Conservation (phyloP, 2,888 invertebrate species). For the Epirrhoe tristata region DNA sequence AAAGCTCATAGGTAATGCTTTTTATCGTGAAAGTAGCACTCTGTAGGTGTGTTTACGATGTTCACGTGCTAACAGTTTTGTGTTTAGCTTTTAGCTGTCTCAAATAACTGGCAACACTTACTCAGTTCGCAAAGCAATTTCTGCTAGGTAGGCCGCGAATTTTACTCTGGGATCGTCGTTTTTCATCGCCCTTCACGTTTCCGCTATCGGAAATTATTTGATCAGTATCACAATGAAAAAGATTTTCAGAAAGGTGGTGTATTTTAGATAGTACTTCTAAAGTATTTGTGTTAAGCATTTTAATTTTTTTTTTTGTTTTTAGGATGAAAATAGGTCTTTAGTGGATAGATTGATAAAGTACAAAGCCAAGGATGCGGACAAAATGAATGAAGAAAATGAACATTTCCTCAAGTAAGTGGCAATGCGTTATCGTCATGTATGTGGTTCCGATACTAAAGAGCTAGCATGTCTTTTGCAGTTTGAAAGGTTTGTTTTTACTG, state of each 20-base stretch:
- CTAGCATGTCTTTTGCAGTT: constrained; percentile 57
- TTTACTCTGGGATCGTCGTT: constrained; percentile 13
- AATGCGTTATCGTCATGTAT: constrained; percentile 32
- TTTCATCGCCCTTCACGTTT: background rate
- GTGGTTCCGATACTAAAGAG: constrained; percentile 43
- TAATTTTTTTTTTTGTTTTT: constrained; percentile 60
- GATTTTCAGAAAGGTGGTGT: constrained; percentile 37
- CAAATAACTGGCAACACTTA: constrained; percentile 60
- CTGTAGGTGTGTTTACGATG: constrained; percentile 69
- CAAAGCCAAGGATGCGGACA: constrained; percentile 97
- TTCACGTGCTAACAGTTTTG: constrained; percentile 69
- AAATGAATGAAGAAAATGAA: constrained; percentile 98
- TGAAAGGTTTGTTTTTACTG: constrained; percentile 45
- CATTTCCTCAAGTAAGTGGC: constrained; percentile 92
- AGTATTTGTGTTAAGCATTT: background rate
- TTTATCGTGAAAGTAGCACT: constrained; percentile 58
- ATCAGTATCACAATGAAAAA: constrained; percentile 38
- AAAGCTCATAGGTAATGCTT: constrained; percentile 37
- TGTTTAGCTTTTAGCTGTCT: constrained; percentile 66
- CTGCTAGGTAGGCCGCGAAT: constrained; percentile 41
- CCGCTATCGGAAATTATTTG: constrained; percentile 8
- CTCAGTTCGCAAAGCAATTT: constrained; percentile 64
- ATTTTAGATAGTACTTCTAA: background rate
- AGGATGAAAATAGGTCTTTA: constrained; percentile 95
- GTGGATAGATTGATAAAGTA: constrained; percentile 95